phyloP scores from a whole-genome alignment of 2,797 vertebrate species.

The Chaenodraco wilsoni region DNA sequence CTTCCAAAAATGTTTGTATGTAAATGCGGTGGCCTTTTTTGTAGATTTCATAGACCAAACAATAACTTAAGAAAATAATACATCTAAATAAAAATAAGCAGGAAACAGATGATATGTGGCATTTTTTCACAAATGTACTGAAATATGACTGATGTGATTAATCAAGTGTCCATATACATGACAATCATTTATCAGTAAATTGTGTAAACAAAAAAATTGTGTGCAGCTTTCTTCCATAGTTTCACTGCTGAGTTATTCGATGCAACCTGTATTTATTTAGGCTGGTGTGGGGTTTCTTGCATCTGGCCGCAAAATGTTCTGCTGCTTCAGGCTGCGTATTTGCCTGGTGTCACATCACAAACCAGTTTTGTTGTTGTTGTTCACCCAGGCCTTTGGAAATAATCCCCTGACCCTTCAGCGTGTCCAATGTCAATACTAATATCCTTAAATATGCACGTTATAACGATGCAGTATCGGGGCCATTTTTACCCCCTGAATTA shows the following conservation, averaged over 20 bases:
- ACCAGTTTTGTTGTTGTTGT: background rate
- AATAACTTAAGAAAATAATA: background rate
- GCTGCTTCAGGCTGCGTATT: conserved; percentile 3
- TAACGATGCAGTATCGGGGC: background rate
- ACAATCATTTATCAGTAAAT: background rate
- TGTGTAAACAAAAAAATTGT: background rate
- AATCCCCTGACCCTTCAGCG: background rate
- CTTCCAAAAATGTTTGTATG: background rate
- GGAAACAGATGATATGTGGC: background rate
- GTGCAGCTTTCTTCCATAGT: background rate
- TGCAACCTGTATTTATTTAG: background rate
- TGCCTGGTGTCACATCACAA: conserved; percentile 8
- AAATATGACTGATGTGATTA: background rate
- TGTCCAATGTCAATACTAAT: conserved; percentile 9
- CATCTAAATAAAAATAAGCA: background rate
- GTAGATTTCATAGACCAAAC: background rate
- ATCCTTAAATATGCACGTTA: background rate
- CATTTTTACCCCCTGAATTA: conserved; percentile 2
- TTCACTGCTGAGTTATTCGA: background rate
- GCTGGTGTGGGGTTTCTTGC: background rate
- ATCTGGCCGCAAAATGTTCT: background rate
- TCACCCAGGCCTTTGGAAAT: background rate
- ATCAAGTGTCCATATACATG: background rate
- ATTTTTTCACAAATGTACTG: background rate
- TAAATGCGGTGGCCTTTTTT: background rate